Percentiles rank a stretch among this genome's conserved stretches.
Evolutionary conservation across 1,140 invertebrate genomes (phyloP).

Genomic region (Neodiprion virginianus): DNA sequence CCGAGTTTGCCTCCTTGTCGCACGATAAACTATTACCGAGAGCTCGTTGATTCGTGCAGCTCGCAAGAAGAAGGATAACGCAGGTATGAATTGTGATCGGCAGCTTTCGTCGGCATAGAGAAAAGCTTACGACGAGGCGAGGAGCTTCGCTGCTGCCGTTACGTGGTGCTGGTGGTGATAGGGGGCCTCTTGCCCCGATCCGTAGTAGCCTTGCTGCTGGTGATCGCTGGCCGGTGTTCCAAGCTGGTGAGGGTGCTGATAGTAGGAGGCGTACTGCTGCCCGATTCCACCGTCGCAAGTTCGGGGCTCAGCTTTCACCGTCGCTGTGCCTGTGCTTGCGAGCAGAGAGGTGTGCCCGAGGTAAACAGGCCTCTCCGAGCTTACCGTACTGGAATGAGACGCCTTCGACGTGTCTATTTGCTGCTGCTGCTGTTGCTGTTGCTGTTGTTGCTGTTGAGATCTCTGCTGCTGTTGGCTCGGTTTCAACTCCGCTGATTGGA

Average conservation of each 20-base stretch:
- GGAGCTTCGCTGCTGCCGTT: conserved; percentile 78
- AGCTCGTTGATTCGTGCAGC: too few species aligned
- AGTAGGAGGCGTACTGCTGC: conserved; percentile 57
- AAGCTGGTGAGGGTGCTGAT: conserved; percentile 58
- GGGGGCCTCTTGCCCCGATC: conserved; percentile 53
- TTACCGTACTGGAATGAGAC: conserved; percentile 36
- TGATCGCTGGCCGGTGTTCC: conserved; percentile 46
- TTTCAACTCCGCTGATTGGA: conserved; percentile 46
- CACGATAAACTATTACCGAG: too few species aligned
- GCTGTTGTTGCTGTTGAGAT: conserved; percentile 30
- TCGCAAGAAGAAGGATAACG: too few species aligned
- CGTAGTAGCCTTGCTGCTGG: conserved; percentile 55
- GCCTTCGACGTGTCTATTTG: conserved; percentile 49
- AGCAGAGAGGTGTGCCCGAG: conserved; percentile 54
- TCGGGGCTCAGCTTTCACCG: conserved; percentile 60
- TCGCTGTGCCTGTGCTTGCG: conserved; percentile 46
- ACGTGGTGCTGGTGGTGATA: conserved; percentile 85
- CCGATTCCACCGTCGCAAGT: conserved; percentile 55
- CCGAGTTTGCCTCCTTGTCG: too few species aligned
- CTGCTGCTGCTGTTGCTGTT: conserved; percentile 49
- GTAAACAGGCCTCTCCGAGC: conserved; percentile 53
- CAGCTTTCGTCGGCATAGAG: too few species aligned
- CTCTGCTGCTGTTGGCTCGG: conserved; percentile 37
- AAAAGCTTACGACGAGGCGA: conserved; percentile 74
- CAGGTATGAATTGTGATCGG: too few species aligned